These are phyloP conservation scores for Trachelus stipa DNA, from an alignment of 2,888 invertebrate species.

Conservation along the genomic window DNA sequence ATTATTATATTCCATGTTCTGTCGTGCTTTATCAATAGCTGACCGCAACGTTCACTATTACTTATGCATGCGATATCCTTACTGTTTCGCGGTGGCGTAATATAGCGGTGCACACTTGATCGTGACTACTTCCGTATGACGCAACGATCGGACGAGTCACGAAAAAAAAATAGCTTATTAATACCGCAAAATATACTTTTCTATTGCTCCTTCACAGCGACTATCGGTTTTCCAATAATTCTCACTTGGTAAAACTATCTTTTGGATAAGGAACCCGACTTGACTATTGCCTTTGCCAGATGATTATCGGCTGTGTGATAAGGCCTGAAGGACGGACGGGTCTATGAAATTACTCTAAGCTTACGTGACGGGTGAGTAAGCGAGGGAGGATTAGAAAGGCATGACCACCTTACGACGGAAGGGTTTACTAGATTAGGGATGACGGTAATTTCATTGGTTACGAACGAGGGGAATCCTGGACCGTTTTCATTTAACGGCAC, in stretches of 20 bases:
- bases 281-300: not conserved
- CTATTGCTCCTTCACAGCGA: not conserved
- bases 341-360: not conserved
- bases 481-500: not conserved
- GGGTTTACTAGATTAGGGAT: not conserved
- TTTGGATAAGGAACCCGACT: not conserved
- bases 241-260: not conserved
- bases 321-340: not conserved
- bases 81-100: not conserved
- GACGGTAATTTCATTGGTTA: conserved; percentile 8
- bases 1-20: not conserved
- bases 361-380: not conserved
- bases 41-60: not conserved
- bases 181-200: not conserved
- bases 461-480: not conserved
- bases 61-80: not conserved
- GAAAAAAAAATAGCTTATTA: not conserved
- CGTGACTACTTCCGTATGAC: not conserved
- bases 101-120: not conserved
- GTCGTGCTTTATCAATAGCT: not conserved
- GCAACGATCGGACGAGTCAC: not conserved
- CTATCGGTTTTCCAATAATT: not conserved
- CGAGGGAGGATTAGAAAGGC: not conserved
- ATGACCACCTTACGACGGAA: not conserved
- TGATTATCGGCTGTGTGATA: not conserved